A percentile compares a stretch with the other conserved stretches of the same genome.
These are phyloP conservation scores for Drosophila mimetica DNA, from an alignment of 2,888 invertebrate genomes.

Conservation along the genomic window DNA sequence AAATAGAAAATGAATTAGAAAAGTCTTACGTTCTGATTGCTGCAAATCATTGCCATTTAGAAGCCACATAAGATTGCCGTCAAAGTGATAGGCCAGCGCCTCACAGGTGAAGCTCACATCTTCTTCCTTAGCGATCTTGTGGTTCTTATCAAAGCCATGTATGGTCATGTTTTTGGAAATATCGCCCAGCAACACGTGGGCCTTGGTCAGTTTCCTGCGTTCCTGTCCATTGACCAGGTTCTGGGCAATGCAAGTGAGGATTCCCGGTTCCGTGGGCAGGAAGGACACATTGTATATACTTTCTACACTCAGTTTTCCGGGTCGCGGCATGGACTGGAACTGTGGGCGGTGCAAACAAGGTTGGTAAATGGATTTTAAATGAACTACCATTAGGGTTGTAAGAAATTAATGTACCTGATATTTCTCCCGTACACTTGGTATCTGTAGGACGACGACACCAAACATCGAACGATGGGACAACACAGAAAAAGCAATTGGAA, in stretches of 20 bases:
- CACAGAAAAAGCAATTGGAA: slow-evolving; percentile 13
- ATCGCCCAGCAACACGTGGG: slow-evolving; percentile 81
- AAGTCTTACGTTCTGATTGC: slow-evolving; percentile 48
- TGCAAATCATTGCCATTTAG: slow-evolving; percentile 67
- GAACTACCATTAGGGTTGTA: too few relatives aligned
- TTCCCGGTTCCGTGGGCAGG: slow-evolving; percentile 83
- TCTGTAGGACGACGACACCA: slow-evolving; percentile 12
- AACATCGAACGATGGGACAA: not conserved
- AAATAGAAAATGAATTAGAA: not conserved
- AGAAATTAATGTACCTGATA: slow-evolving; percentile 16
- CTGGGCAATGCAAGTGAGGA: slow-evolving; percentile 84
- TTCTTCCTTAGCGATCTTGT: slow-evolving; percentile 86
- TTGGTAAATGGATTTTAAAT: not conserved
- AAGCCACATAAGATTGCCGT: slow-evolving; percentile 86
- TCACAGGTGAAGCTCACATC: slow-evolving; percentile 86
- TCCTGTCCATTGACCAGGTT: slow-evolving; percentile 83
- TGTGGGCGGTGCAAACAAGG: slow-evolving; percentile 1
- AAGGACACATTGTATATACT: slow-evolving; percentile 83
- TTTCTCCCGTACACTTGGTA: not conserved
- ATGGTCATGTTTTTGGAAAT: slow-evolving; percentile 83
- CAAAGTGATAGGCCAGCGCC: slow-evolving; percentile 86
- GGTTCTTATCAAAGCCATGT: slow-evolving; percentile 82
- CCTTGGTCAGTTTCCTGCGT: slow-evolving; percentile 59
- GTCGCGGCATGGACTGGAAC: slow-evolving; percentile 58
- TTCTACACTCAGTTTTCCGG: slow-evolving; percentile 70